phyloP scores from a whole-genome alignment of 2,113 vertebrate species.

The Jacana jacana region DNA sequence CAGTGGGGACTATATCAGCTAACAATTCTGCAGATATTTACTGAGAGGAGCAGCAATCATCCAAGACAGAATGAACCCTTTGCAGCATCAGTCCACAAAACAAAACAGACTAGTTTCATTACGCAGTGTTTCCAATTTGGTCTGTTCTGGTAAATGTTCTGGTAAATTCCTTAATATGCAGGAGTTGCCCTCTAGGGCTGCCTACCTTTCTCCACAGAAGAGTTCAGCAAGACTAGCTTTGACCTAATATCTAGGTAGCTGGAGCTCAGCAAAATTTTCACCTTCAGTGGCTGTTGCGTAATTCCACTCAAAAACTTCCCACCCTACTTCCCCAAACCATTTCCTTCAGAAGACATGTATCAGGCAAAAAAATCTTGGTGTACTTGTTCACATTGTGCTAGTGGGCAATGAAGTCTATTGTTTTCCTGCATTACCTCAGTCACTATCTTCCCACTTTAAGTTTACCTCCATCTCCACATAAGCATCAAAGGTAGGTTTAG shows the following conservation, averaged over 20 bases:
- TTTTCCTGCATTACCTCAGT: background rate
- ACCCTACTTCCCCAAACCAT: background rate
- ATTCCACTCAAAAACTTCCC: background rate
- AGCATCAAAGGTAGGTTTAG: background rate
- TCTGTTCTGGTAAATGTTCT: background rate
- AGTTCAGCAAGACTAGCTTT: background rate
- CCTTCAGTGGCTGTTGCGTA: background rate
- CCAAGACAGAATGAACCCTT: background rate
- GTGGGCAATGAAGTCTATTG: background rate
- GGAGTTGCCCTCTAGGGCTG: background rate
- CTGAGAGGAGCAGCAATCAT: fast-evolving
- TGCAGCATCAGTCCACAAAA: background rate
- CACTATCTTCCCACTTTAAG: background rate
- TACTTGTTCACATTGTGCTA: background rate
- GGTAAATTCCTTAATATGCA: background rate
- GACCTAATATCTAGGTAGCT: background rate
- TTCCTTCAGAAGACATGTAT: background rate
- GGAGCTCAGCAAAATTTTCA: background rate
- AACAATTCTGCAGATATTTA: background rate
- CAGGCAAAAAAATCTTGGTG: background rate
- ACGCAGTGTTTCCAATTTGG: background rate
- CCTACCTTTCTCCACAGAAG: background rate
- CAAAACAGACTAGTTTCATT: background rate
- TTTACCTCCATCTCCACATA: background rate
- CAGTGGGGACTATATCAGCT: background rate